Evolutionary conservation across 92 coral and sea anemone genomes (phyloP), one percentile per base, ranked within the genome.

Genomic region (Porites cylindrica): DNA sequence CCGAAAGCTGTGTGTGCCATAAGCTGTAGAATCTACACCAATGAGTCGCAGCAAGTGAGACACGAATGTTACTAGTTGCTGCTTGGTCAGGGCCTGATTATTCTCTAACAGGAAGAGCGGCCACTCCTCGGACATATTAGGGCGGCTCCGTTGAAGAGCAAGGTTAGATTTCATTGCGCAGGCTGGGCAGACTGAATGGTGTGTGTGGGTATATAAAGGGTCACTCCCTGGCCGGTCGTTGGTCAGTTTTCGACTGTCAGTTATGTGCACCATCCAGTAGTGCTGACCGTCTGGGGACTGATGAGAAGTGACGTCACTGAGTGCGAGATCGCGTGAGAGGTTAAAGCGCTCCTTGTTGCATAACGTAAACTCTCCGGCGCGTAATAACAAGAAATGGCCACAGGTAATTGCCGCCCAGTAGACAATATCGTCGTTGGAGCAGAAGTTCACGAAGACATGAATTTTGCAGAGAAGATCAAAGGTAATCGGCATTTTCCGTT

Each of bases 361-460:
- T 6, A 51, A 12, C 4, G 63, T 18, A 18, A 75, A 82, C 58
- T 82, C 84, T 38, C 84, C 79, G 4, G 82, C 86, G 5, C 91
- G 91, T 5, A 88, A 75, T 9, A 88, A 74, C 6, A 85, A 65
- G 43, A 88, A 89, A 61, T 83, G 87, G 20, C 84, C 88, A 4
- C 67, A 83, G 26, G 89, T 83, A 59, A 79, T 83, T 1, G 94
- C 94, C 2, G 91, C 88, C 94, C 94, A 91, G 72, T 23, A 91
- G 13, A 78, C 24, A 1, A 75, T 17, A 21, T 86, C 94, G 19
- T 65, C 67, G 18, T 63, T 60, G 1, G 68, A 53, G 58, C 0
- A 2, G 16, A 1, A 77, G 80, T 87, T 76, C 61, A 91, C 14
- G 11, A 91, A 21, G 43, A 16, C 21, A 4, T 76, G 73, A 13